Evolutionary conservation across 2,888 invertebrate species (phyloP), one percentile per base, ranked within the genome.

Genomic region (Leptogaster cylindrica): DNA sequence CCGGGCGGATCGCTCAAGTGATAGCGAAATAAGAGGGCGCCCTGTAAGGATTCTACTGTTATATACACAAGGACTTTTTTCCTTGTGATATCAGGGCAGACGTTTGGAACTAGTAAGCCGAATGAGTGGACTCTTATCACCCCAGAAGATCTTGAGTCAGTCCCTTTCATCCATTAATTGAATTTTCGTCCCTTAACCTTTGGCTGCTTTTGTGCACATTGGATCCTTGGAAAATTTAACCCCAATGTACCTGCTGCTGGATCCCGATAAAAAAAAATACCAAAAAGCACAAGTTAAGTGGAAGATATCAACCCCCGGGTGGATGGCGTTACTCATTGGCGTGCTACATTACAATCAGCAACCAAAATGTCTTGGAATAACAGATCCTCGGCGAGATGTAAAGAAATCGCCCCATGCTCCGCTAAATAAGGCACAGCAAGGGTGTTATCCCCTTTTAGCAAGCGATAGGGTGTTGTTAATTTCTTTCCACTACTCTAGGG

Each of bases 81-180:
- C 3, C 33, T 31, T 31, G 8, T 39, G 28, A 28, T 61, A 44
- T 61, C 61, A 23, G 14, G 44, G 44, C 61, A 61, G 44, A 44
- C 28, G 61, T n/a, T 41, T 23, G 27, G 18, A 61, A 27, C 41
- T 16, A 12, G 16, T 61, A 61, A 61, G 61, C 61, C 44, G 44
- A 61, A 28, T 61, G 61, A 64, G 64, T 48, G 46, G 27, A 23
- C 27, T 50, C 67, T 67, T 69, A 69, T 69, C 69, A 52, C 44
- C 61, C 50, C 69, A 65, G 55, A 50, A 61, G 31, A 67, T 69
- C 69, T 68, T 58, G 36, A 50, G 55, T 28, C 52, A 67, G 65
- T 67, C 69, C 65, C 58, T 69, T 69, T 51, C 64, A 69, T 67
- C 65, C 64, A 20, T 39, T 69, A 69, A 69, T 69, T 69, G 69